Base-by-base conservation (phyloP, 2,888 invertebrate species). In the Agriotes lineatus region DNA sequence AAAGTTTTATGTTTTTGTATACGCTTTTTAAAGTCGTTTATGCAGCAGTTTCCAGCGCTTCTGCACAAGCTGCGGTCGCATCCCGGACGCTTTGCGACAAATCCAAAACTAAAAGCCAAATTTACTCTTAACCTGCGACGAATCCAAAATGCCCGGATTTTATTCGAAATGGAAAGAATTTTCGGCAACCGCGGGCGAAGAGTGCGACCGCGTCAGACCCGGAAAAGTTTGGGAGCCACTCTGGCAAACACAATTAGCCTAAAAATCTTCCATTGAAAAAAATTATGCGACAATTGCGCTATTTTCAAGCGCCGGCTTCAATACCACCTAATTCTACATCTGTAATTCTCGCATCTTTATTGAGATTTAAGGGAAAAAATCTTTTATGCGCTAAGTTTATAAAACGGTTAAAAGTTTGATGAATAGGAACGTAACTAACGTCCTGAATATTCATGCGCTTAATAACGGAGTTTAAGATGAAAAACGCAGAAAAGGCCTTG, bases 311-410 rank as follows among this genome's bases (percentile, higher is more conserved):
- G 77, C 66, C 75, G 74, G 74, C 78, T 79, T 81, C 80, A 81
- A 81, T 81, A 78, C 79, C 74, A 73, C 76, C 80, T 81, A 81
- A 81, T 81, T 81, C 78, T 75, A 74, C 76, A 77, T 77, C 77
- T 76, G 79, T 79, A 77, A 74, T 77, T 79, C 79, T 75, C 77
- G 77, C 80, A 72, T 77, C 77, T 76, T 78, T 78, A 80, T 77
- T 77, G 77, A 78, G 77, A 78, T 76, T 75, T 75, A 75, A 74
- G 69, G 77, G 74, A 74, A 75, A 79, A 77, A 78, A 77, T 78
- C 79, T 77, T 79, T 80, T 77, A 79, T 76, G 68, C 74, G 77
- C 71, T 75, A 76, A 78, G 79, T 78, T 80, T 80, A 77, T 75
- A 76, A 77, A 80, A 80, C 75, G 74, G 72, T 79, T 78, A 77